Percentiles rank a stretch among this genome's conserved stretches.
Evolutionary conservation across 2,113 vertebrate genomes (phyloP).

Genomic region (Phylloscopus whistleri): DNA sequence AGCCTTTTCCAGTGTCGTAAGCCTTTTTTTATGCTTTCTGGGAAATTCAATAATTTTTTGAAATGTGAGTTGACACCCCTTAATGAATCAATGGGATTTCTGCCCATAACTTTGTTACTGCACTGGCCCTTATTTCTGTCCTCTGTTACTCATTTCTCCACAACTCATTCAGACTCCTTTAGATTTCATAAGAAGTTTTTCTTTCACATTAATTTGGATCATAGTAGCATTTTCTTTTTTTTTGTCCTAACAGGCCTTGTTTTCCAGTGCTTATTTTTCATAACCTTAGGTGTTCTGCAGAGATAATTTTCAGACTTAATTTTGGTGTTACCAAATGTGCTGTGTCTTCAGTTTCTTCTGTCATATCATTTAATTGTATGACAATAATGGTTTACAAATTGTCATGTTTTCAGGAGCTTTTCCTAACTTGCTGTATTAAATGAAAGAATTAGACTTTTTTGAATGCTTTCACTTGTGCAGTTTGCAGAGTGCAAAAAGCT

Average conservation of each 20-base stretch:
- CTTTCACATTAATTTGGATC: constrained; percentile 14
- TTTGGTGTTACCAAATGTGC: background rate
- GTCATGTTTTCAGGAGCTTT: constrained; percentile 6
- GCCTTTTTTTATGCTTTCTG: background rate
- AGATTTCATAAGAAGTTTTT: background rate
- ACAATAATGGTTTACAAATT: background rate
- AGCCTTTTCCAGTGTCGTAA: background rate
- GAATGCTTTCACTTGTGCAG: background rate
- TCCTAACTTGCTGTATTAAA: background rate
- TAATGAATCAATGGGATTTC: background rate
- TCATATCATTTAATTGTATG: constrained; percentile 20
- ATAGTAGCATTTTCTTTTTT: constrained; percentile 10
- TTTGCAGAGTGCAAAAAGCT: background rate
- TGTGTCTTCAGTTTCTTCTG: constrained; percentile 13
- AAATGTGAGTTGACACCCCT: background rate
- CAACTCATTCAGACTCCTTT: background rate
- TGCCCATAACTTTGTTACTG: background rate
- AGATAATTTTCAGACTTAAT: constrained; percentile 33
- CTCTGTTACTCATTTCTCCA: background rate
- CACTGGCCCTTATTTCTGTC: background rate
- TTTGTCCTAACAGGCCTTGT: background rate
- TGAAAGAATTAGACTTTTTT: background rate
- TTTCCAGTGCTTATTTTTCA: constrained; percentile 1
- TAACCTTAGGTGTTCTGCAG: constrained; percentile 19
- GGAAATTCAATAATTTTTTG: background rate